A percentile compares a stretch with the other conserved stretches of the same genome.
Evolutionary conservation across 2,113 vertebrate genomes (phyloP).

Genomic region (Malurus cyaneus): DNA sequence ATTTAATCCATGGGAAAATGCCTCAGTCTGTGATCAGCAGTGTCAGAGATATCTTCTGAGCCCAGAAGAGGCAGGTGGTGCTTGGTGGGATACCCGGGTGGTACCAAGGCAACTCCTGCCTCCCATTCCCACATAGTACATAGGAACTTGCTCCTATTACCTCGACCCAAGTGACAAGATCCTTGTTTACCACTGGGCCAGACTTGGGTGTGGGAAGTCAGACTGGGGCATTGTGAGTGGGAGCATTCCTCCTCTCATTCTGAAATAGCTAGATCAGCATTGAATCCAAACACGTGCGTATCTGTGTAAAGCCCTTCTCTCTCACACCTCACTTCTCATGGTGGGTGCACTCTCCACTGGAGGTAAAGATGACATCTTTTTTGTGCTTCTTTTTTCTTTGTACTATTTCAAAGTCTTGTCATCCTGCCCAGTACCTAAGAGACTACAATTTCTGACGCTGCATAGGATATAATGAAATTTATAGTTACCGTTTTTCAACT

Average conservation of each 20-base stretch:
- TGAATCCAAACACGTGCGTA: background rate
- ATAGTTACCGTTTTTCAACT: background rate
- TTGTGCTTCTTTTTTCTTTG: background rate
- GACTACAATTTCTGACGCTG: background rate
- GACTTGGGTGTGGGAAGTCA: background rate
- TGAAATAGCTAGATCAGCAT: background rate
- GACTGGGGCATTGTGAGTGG: background rate
- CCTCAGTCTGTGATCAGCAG: background rate
- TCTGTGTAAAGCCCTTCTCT: background rate
- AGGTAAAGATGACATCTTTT: background rate
- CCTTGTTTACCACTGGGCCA: background rate
- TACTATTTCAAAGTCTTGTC: background rate
- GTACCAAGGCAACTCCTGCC: background rate
- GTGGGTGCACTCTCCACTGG: background rate
- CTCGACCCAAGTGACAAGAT: background rate
- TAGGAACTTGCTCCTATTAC: background rate
- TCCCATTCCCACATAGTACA: background rate
- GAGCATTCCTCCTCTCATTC: background rate
- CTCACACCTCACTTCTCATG: background rate
- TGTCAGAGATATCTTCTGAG: background rate
- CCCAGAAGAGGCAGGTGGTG: background rate
- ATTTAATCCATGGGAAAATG: background rate
- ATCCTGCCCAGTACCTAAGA: background rate
- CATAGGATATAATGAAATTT: background rate
- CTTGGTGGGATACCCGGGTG: background rate